phyloP scores from a whole-genome alignment of 1,140 invertebrate genomes.

The Helicoverpa armigera region DNA sequence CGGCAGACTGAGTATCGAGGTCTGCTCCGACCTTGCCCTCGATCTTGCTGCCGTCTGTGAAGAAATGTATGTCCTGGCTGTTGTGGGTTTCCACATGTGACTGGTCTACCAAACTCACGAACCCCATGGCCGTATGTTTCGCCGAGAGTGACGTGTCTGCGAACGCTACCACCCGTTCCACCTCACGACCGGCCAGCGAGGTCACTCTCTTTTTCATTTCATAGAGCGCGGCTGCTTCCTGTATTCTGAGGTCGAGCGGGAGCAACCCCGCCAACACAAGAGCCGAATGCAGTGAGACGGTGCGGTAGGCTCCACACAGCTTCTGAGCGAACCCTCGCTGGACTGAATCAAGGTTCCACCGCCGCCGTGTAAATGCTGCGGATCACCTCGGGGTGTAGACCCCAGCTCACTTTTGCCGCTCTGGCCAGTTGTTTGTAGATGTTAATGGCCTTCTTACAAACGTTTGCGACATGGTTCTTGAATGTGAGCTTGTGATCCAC shows the following conservation, averaged over 20 bases:
- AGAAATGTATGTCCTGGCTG: constrained; percentile 21
- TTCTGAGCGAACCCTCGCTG: constrained; percentile 16
- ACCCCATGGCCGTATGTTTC: not conserved
- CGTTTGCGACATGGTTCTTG: constrained; percentile 28
- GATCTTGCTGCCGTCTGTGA: constrained; percentile 55
- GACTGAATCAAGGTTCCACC: constrained; percentile 21
- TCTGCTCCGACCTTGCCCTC: constrained; percentile 51
- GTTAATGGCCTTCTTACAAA: constrained; percentile 5
- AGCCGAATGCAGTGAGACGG: constrained; percentile 37
- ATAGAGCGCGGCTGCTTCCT: constrained; percentile 40
- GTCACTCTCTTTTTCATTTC: constrained; percentile 23
- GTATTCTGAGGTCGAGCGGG: constrained; percentile 44
- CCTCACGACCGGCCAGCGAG: constrained; percentile 1
- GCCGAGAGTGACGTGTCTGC: not conserved
- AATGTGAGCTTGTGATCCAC: constrained; percentile 42
- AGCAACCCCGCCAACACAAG: constrained; percentile 44
- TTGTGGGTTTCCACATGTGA: not conserved
- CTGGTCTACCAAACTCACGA: not conserved
- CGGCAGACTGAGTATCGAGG: constrained; percentile 34
- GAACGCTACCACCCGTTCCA: constrained; percentile 30
- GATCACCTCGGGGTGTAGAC: constrained; percentile 4
- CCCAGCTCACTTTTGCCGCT: constrained; percentile 30
- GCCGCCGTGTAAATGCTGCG: constrained; percentile 18
- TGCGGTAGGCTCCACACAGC: constrained; percentile 8
- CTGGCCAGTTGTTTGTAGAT: constrained; percentile 33